Evolutionary conservation across 1,140 invertebrate genomes (phyloP).

Genomic region (Macrobrachium rosenbergii): DNA sequence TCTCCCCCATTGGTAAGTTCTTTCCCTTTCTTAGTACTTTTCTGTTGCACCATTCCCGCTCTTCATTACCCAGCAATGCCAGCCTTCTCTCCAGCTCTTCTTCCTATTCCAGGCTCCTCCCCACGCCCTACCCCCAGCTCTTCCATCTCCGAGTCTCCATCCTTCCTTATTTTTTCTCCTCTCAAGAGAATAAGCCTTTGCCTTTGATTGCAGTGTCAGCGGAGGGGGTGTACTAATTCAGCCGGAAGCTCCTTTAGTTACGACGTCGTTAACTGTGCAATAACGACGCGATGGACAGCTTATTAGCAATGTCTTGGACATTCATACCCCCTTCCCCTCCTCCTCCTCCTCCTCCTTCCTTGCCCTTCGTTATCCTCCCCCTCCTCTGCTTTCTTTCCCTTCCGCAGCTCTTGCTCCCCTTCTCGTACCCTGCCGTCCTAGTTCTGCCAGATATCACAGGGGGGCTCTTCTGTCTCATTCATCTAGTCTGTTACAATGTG

Average conservation of each 20-base stretch:
- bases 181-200: background rate
- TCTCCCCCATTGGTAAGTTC: background rate
- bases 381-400: background rate
- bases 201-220: background rate
- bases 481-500: too few species aligned
- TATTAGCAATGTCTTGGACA: conserved; percentile 1
- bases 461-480: background rate
- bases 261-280: too few species aligned
- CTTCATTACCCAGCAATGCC: background rate
- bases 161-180: background rate
- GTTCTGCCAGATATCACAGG: background rate
- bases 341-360: conserved; percentile 9
- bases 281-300: background rate
- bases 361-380: background rate
- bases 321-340: background rate
- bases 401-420: background rate
- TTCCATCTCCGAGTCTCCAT: background rate
- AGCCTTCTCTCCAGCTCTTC: background rate
- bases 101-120: too few species aligned
- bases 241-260: too few species aligned
- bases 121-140: background rate
- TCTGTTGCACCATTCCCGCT: background rate
- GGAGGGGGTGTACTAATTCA: too few species aligned
- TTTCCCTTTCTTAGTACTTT: background rate
- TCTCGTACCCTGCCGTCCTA: background rate